Base-by-base conservation (phyloP, 2,888 invertebrate species). In the Lucinisca nassula region DNA sequence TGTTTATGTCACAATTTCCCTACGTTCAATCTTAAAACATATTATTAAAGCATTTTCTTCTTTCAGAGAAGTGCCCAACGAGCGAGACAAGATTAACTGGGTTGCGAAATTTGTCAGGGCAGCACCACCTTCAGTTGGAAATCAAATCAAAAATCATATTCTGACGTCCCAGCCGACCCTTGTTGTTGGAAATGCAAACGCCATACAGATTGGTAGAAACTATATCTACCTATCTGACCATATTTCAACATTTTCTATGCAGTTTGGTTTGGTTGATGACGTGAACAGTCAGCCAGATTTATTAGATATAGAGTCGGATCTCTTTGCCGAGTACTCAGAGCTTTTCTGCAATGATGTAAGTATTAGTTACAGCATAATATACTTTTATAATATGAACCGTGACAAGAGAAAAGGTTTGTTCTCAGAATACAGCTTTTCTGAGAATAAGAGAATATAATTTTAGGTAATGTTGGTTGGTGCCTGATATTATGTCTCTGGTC, bases 341-440 rank as follows among this genome's bases (percentile, higher is more conserved):
- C 58, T 51, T 24, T 88, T 92, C 55, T 92, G 92, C 73, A 67
- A 67, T 24, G 92, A 91, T 75, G 92, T 92, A 86, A 87, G 92
- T 84, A 21, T 40, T 40, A n/a, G n/a, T n/a, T n/a, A n/a, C n/a
- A n/a, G n/a, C n/a, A n/a, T n/a, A n/a, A n/a, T n/a, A n/a, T n/a
- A n/a, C n/a, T n/a, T n/a, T n/a, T n/a, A n/a, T n/a, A n/a, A n/a
- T n/a, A n/a, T n/a, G n/a, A n/a, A n/a, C n/a, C n/a, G n/a, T n/a
- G n/a, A n/a, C n/a, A n/a, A n/a, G n/a, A n/a, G n/a, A n/a, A n/a
- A n/a, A n/a, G n/a, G n/a, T n/a, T n/a, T n/a, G n/a, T n/a, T n/a
- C n/a, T n/a, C n/a, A n/a, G n/a, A n/a, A n/a, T n/a, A n/a, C n/a
- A n/a, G n/a, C n/a, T n/a, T n/a, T n/a, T n/a, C n/a, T n/a, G n/a